Percentiles rank a stretch among this genome's conserved stretches.
Conservation (phyloP, 2,113 vertebrate genomes). For the Elephantulus edwardii region DNA sequence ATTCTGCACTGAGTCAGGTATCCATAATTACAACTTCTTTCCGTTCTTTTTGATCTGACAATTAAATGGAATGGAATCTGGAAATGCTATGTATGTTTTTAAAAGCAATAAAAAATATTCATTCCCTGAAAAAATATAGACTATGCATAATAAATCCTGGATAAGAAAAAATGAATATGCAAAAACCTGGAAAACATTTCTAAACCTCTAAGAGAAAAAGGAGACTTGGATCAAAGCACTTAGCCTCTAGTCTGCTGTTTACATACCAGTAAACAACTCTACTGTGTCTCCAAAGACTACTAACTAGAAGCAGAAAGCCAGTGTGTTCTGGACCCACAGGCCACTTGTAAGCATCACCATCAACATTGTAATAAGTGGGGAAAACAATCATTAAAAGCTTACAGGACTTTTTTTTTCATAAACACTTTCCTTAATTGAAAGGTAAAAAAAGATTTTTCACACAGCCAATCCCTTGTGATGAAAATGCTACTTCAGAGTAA, state of each 20-base stretch:
- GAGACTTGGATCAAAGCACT: not conserved
- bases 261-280: conserved; percentile 5
- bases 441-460: not conserved
- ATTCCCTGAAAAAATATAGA: not conserved
- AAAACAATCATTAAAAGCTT: not conserved
- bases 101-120: not conserved
- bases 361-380: not conserved
- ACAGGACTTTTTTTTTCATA: not conserved
- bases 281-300: not conserved
- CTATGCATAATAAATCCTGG: conserved; percentile 22
- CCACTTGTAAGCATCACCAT: not conserved
- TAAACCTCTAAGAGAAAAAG: conserved; percentile 21
- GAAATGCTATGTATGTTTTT: conserved; percentile 37
- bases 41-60: not conserved
- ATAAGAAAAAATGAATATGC: not conserved
- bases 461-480: not conserved
- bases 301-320: conserved; percentile 20
- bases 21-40: conserved; percentile 12
- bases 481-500: not conserved
- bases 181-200: conserved; percentile 38
- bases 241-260: not conserved
- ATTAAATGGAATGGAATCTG: conserved; percentile 24
- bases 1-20: conserved; percentile 8
- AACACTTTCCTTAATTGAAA: not conserved
- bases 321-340: not conserved